Conservation (phyloP, 2,797 vertebrate genomes). For the Nasua narica region DNA sequence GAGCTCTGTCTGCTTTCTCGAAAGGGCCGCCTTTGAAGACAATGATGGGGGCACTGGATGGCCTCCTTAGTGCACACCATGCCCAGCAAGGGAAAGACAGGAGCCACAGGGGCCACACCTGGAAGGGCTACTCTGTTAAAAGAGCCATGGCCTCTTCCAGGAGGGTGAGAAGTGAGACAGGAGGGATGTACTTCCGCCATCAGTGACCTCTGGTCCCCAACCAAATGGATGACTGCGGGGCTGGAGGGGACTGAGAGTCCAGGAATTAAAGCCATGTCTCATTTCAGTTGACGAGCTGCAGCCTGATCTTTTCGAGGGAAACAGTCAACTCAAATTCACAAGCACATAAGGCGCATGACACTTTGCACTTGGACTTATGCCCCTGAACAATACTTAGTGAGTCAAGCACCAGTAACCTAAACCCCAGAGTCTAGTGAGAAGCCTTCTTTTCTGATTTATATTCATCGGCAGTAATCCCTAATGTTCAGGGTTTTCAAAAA, state of each 20-base stretch:
- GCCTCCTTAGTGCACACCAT: neutral
- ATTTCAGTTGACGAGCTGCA: neutral
- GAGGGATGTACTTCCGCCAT: neutral
- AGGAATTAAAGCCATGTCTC: neutral
- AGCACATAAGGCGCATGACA: neutral
- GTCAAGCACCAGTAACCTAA: neutral
- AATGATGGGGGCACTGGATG: neutral
- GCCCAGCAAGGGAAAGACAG: neutral
- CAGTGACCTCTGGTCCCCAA: neutral
- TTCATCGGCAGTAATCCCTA: neutral
- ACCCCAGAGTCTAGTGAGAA: neutral
- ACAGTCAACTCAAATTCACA: neutral
- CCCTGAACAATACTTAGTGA: neutral
- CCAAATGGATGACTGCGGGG: neutral
- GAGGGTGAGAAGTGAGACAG: neutral
- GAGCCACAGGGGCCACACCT: neutral
- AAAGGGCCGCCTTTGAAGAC: slow-evolving; percentile 9
- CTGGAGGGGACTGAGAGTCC: neutral
- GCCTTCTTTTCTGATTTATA: neutral
- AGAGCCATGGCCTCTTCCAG: neutral
- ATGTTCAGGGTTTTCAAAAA: neutral
- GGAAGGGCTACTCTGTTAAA: neutral
- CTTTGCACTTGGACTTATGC: neutral
- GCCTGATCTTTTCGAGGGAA: neutral
- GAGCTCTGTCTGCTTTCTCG: neutral